These are phyloP conservation scores for Tympanuchus pallidicinctus DNA, from an alignment of 2,113 vertebrate species.

Conservation along the genomic window DNA sequence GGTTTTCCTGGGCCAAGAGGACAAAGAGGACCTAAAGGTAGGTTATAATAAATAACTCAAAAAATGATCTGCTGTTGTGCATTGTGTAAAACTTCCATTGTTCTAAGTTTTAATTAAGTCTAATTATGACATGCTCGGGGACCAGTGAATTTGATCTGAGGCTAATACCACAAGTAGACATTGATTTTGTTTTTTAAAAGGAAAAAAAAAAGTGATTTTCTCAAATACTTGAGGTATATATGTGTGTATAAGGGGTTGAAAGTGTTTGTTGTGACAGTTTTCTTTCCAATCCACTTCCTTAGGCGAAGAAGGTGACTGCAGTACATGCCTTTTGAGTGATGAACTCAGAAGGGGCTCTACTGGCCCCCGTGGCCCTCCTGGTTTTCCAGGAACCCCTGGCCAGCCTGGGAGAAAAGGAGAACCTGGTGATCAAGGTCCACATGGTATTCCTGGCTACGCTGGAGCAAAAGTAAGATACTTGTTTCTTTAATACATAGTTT, in stretches of 20 bases:
- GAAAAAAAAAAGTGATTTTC: not conserved
- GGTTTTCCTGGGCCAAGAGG: slow-evolving; percentile 80
- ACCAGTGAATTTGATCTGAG: not conserved
- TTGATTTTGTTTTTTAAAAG: not conserved
- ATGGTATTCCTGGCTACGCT: slow-evolving; percentile 79
- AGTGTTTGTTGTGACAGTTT: not conserved
- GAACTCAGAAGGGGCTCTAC: slow-evolving; percentile 58
- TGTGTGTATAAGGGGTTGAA: not conserved
- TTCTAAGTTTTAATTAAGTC: not conserved
- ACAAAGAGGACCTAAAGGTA: slow-evolving; percentile 81
- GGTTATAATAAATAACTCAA: not conserved
- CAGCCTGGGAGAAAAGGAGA: slow-evolving; percentile 74
- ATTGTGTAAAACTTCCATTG: not conserved
- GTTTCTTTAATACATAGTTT: not conserved
- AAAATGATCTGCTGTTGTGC: not conserved
- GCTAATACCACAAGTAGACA: not conserved
- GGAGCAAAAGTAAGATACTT: slow-evolving; percentile 79
- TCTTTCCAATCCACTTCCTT: not conserved
- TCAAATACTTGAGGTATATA: not conserved
- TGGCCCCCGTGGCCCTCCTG: slow-evolving; percentile 76
- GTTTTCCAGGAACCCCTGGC: slow-evolving; percentile 75
- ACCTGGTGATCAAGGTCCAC: slow-evolving; percentile 80
- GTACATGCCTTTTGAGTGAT: slow-evolving; percentile 46
- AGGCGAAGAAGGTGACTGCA: slow-evolving; percentile 82
- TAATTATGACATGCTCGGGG: not conserved